Evolutionary conservation across 1,140 invertebrate species (phyloP).

Genomic region (Parasteatoda tepidariorum): DNA sequence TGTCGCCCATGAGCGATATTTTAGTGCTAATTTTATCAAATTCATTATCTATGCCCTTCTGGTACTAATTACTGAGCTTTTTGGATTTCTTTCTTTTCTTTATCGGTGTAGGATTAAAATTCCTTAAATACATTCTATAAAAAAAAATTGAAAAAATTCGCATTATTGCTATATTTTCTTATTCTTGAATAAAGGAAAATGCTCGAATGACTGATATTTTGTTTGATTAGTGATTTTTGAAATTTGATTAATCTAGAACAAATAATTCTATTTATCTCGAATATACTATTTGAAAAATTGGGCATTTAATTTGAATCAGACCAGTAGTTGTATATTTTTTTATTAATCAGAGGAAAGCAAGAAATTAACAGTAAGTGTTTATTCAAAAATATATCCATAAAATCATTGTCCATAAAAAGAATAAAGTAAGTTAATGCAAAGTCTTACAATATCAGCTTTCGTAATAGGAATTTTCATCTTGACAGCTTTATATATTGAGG

Average conservation of each 20-base stretch:
- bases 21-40: too few relatives aligned
- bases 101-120: too few relatives aligned
- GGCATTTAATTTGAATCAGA: neutral
- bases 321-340: neutral
- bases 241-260: neutral
- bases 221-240: too few relatives aligned
- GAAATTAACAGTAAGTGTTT: neutral
- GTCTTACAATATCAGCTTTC: constrained; percentile 11
- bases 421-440: neutral
- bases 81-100: too few relatives aligned
- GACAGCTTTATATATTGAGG: neutral
- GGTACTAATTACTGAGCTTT: too few relatives aligned
- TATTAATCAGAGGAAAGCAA: neutral
- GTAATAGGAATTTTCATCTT: constrained; percentile 3
- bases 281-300: neutral
- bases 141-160: too few relatives aligned
- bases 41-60: too few relatives aligned
- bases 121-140: too few relatives aligned
- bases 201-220: too few relatives aligned
- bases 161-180: too few relatives aligned
- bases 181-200: too few relatives aligned
- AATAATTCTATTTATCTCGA: neutral
- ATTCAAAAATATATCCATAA: neutral
- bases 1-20: too few relatives aligned
- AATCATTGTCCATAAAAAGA: neutral